Percentiles rank a stretch among this genome's conserved stretches.
These are phyloP conservation scores for Nomada goodeniana DNA, from an alignment of 2,888 invertebrate genomes.

Conservation along the genomic window DNA sequence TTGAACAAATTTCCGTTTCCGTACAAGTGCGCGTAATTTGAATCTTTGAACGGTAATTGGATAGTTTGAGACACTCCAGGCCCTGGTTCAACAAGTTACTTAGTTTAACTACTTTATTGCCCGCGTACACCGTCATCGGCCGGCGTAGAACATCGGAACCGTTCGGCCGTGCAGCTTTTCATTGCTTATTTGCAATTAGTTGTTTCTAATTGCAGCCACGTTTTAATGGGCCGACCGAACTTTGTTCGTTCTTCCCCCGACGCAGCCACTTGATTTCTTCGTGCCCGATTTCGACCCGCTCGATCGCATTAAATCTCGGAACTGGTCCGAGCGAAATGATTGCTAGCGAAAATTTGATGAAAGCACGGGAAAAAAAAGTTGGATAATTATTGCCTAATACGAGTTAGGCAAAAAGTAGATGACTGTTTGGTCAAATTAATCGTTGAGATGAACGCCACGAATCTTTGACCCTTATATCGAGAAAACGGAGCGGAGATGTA, in stretches of 20 bases:
- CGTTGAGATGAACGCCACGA: too few species aligned
- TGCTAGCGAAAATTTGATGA: not conserved
- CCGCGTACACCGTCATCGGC: constrained; percentile 19
- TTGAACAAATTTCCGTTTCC: constrained; percentile 57
- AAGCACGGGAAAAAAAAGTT: not conserved
- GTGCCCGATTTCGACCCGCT: constrained; percentile 18
- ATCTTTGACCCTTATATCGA: too few species aligned
- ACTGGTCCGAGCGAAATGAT: not conserved
- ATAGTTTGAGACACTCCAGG: constrained; percentile 49
- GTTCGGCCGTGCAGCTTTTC: constrained; percentile 38
- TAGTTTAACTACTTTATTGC: constrained; percentile 56
- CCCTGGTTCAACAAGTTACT: constrained; percentile 49
- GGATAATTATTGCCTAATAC: too few species aligned
- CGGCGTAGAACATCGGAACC: constrained; percentile 21
- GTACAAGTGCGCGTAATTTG: constrained; percentile 56
- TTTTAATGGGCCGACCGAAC: constrained; percentile 41
- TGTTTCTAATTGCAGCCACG: constrained; percentile 43
- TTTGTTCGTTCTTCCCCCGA: constrained; percentile 29
- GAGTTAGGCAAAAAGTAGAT: too few species aligned
- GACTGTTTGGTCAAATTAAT: too few species aligned
- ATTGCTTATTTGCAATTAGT: constrained; percentile 56
- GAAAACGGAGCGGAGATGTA: too few species aligned
- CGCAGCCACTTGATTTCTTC: constrained; percentile 47
- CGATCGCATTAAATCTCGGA: constrained; percentile 24
- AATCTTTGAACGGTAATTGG: constrained; percentile 60